Percentiles rank a stretch among this genome's conserved stretches.
phyloP scores from a whole-genome alignment of 2,888 invertebrate genomes.

The Acanthopleura granulata region DNA sequence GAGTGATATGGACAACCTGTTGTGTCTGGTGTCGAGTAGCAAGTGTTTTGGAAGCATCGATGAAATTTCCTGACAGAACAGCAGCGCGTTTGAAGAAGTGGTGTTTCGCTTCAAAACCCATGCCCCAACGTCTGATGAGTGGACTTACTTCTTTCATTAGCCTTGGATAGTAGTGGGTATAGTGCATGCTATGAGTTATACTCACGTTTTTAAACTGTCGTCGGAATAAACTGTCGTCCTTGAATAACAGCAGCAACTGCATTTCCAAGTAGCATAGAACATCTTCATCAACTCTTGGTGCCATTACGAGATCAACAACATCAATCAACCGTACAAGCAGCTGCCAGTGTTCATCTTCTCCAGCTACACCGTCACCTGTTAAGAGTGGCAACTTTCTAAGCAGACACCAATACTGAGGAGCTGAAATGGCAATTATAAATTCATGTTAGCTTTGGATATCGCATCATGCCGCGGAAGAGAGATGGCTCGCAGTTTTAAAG shows the following conservation, averaged over 20 bases:
- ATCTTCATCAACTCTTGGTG: slow-evolving; percentile 5
- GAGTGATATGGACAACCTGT: background rate
- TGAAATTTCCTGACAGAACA: slow-evolving; percentile 6
- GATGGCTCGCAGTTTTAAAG: too few species aligned
- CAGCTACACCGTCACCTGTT: background rate
- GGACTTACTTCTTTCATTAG: slow-evolving; percentile 7
- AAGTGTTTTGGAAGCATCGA: background rate
- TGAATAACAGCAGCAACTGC: background rate
- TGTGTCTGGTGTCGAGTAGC: too few species aligned
- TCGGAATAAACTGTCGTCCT: background rate
- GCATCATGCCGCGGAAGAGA: too few species aligned
- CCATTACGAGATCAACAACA: background rate
- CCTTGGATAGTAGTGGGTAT: slow-evolving; percentile 13
- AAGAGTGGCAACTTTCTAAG: background rate
- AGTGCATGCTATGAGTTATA: slow-evolving; percentile 1
- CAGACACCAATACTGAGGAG: slow-evolving; percentile 6
- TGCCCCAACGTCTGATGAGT: slow-evolving; percentile 8
- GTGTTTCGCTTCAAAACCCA: slow-evolving; percentile 9
- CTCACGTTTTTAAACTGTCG: background rate
- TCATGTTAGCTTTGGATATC: too few species aligned
- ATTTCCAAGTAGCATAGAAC: background rate
- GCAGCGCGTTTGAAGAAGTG: background rate
- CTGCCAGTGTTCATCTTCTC: background rate
- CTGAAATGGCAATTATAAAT: background rate
- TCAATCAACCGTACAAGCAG: background rate